Evolutionary conservation across 2,113 vertebrate genomes (phyloP), one percentile per base, ranked within the genome.

Genomic region (Amphilophus citrinellus): DNA sequence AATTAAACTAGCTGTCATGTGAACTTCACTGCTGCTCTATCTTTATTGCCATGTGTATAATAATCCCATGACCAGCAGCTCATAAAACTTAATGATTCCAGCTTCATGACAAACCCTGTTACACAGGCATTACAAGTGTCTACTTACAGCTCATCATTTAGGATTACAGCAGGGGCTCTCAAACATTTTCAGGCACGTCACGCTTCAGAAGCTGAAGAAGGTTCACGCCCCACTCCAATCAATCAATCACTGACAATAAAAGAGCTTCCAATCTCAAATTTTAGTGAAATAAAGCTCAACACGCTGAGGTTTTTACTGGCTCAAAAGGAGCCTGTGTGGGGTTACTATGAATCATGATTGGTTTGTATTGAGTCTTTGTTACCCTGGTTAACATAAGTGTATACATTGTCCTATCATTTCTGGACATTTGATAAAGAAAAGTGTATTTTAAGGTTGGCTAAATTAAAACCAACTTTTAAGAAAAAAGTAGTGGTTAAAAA

Each of bases 21-120:
- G 0, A 82, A 61, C 13, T 30, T 82, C 22, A 59, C 14, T 37
- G 57, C 78, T 37, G 53, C 59, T 58, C 61, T 53, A 1, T 30
- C 20, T 53, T 80, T 60, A 24, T 37, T 50, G 39, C 2, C 18
- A n/a, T 78, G 75, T 66, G 62, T 88, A 77, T 53, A 77, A 80
- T 47, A 42, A 66, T 10, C n/a, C 11, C 30, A 35, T n/a, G 27
- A 56, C 1, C 18, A 73, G 18, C 27, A 32, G 17, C 47, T 56
- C 17, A 2, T 73, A 73, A 35, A 73, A 1, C 44, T 35, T 53
- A 0, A 14, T 8, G 68, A 14, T 14, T 47, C 47, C 47, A 73
- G 15, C 1, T 0, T 56, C 27, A 73, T 14, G 68, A 73, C 47
- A n/a, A 56, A 73, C 18, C 68, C 27, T 35, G 44, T 35, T 14